These are phyloP conservation scores for Parnassius apollo DNA, from an alignment of 2,888 invertebrate species.

Conservation along the genomic window DNA sequence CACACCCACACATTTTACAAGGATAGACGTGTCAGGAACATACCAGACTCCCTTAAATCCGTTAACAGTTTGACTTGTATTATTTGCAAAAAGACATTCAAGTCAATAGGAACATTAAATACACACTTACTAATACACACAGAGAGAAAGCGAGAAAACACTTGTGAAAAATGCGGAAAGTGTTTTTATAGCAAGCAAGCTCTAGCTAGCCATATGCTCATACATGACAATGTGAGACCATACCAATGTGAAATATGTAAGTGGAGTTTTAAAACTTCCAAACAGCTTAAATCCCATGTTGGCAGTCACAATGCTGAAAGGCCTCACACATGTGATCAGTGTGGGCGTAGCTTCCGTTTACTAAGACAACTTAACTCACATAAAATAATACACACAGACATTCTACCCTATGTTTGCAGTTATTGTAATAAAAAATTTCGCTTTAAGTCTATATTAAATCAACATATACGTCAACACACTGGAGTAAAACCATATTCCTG, in stretches of 20 bases:
- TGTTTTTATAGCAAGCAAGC: constrained; percentile 50
- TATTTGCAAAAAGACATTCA: constrained; percentile 56
- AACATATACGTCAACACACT: constrained; percentile 85
- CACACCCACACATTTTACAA: constrained; percentile 48
- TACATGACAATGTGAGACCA: constrained; percentile 54
- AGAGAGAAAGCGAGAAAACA: constrained; percentile 57
- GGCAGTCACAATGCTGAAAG: constrained; percentile 49
- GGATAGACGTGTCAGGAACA: constrained; percentile 37
- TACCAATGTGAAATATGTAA: constrained; percentile 63
- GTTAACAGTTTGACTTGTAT: constrained; percentile 47
- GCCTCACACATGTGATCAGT: constrained; percentile 53
- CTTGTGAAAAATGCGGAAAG: constrained; percentile 63
- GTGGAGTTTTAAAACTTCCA: constrained; percentile 44
- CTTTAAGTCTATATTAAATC: constrained; percentile 84
- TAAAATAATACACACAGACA: constrained; percentile 86
- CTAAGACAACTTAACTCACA: constrained; percentile 79
- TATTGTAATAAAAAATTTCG: constrained; percentile 86
- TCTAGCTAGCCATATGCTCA: constrained; percentile 47
- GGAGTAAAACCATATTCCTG: constrained; percentile 86
- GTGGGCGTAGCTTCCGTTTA: constrained; percentile 49
- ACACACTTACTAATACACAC: constrained; percentile 82
- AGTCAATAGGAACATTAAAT: constrained; percentile 46
- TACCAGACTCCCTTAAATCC: constrained; percentile 34
- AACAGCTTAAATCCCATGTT: constrained; percentile 38
- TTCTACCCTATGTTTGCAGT: constrained; percentile 85